These are phyloP conservation scores for Trinorchestia longiramus DNA, from an alignment of 1,140 invertebrate genomes.

Conservation along the genomic window DNA sequence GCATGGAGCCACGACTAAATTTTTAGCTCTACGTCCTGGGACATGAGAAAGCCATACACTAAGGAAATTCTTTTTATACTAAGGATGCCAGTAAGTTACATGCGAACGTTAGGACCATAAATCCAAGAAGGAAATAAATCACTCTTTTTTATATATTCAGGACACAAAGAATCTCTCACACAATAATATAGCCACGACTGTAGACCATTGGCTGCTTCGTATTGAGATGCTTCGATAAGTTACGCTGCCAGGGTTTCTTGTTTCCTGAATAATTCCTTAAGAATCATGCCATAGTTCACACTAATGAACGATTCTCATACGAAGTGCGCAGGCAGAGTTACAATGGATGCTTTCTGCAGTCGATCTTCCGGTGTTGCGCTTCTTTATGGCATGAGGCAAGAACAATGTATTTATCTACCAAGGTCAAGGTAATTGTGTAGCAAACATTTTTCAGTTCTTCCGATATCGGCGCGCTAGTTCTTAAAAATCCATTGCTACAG, in stretches of 20 bases:
- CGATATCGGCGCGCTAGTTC: neutral
- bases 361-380: neutral
- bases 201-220: neutral
- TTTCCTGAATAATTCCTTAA: constrained; percentile 37
- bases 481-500: neutral
- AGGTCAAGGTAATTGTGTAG: neutral
- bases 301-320: constrained; percentile 11
- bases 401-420: too few relatives aligned
- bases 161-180: constrained; percentile 18
- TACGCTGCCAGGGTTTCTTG: neutral
- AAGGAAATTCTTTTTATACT: neutral
- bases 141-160: constrained; percentile 23
- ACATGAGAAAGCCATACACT: neutral
- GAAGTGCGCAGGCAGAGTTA: neutral
- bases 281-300: constrained; percentile 36
- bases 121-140: neutral
- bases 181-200: constrained; percentile 30
- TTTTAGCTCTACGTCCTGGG: neutral
- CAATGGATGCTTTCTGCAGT: neutral
- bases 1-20: neutral
- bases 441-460: neutral
- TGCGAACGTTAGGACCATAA: neutral
- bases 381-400: too few relatives aligned
- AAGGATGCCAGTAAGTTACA: neutral
- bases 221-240: constrained; percentile 52